Evolutionary conservation across 2,888 invertebrate species (phyloP).

Genomic region (Euplagia quadripunctaria): DNA sequence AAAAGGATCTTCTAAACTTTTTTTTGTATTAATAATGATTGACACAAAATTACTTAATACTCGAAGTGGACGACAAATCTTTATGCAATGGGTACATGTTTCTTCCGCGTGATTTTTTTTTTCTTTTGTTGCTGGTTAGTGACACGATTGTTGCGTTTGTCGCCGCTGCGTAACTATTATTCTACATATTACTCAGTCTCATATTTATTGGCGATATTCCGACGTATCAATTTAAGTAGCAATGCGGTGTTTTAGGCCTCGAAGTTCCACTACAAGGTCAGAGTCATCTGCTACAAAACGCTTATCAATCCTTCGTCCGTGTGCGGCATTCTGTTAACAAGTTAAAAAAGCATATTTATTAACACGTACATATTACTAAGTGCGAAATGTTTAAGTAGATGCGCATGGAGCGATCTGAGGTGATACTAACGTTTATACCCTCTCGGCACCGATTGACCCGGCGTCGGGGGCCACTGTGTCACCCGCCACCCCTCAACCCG

Average conservation of each 20-base stretch:
- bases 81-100: conserved; percentile 45
- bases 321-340: conserved; percentile 72
- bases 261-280: conserved; percentile 88
- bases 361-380: conserved; percentile 7
- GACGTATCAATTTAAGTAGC: conserved; percentile 82
- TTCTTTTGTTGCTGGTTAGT: conserved; percentile 60
- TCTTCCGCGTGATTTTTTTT: conserved; percentile 44
- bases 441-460: conserved; percentile 78
- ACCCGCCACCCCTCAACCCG: conserved; percentile 80
- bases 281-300: conserved; percentile 89
- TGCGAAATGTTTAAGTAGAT: conserved; percentile 30
- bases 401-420: conserved; percentile 54
- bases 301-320: conserved; percentile 86
- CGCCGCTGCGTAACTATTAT: conserved; percentile 73
- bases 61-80: conserved; percentile 50
- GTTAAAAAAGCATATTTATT: conserved; percentile 30
- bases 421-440: conserved; percentile 56
- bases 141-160: conserved; percentile 55
- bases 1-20: conserved; percentile 50
- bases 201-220: conserved; percentile 81
- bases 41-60: conserved; percentile 50
- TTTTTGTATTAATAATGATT: conserved; percentile 42
- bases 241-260: conserved; percentile 88
- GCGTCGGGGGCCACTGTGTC: conserved; percentile 78
- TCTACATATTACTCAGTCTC: conserved; percentile 86